These are phyloP conservation scores for Pyrocephalus nanus DNA, from an alignment of 2,797 vertebrate genomes.

Conservation along the genomic window DNA sequence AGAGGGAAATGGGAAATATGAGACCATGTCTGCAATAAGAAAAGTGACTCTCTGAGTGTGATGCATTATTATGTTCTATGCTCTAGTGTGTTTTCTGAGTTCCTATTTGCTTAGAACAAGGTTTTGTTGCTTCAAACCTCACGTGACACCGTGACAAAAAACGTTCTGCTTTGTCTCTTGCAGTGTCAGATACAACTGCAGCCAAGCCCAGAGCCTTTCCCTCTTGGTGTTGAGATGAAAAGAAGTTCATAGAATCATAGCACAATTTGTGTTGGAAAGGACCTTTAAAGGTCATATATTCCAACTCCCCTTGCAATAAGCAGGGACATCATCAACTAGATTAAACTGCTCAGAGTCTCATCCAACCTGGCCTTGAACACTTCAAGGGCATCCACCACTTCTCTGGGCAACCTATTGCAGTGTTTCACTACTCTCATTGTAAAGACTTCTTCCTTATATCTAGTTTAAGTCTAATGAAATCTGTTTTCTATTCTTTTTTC, in stretches of 20 bases:
- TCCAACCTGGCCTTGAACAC: background rate
- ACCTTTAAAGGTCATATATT: background rate
- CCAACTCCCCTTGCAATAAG: background rate
- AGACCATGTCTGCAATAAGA: background rate
- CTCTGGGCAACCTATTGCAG: background rate
- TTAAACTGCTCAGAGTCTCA: background rate
- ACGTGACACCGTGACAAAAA: background rate
- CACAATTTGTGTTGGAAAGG: background rate
- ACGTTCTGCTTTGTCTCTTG: constrained; percentile 34
- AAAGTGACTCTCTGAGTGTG: constrained; percentile 6
- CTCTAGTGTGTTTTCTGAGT: constrained; percentile 52
- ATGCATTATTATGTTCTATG: constrained; percentile 14
- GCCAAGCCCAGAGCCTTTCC: constrained; percentile 35
- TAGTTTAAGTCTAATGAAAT: background rate
- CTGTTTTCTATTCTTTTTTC: background rate
- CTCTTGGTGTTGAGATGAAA: constrained; percentile 4
- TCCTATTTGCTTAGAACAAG: constrained; percentile 17
- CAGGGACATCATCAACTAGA: background rate
- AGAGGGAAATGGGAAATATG: constrained; percentile 20
- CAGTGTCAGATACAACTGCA: constrained; percentile 4
- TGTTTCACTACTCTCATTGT: background rate
- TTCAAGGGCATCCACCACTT: background rate
- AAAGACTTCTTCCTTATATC: background rate
- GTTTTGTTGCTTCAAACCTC: constrained; percentile 52
- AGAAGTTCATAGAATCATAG: background rate